These are phyloP conservation scores for Hozukius guyotensis DNA, from an alignment of 2,797 vertebrate genomes.

Conservation along the genomic window DNA sequence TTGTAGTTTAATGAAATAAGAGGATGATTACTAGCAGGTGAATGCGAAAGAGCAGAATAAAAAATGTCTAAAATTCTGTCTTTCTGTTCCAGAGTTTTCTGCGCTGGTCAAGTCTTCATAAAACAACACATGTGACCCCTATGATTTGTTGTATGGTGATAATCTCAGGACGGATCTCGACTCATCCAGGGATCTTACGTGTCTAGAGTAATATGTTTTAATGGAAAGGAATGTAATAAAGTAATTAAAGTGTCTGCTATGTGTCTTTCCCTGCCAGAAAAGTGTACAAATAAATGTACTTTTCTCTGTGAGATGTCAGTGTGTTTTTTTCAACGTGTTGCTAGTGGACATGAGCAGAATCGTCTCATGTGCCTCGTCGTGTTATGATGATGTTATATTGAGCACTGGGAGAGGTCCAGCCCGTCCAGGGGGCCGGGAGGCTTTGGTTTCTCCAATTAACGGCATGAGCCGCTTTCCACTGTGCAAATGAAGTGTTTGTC, in stretches of 20 bases:
- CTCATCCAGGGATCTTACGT: neutral
- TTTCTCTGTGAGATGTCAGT: neutral
- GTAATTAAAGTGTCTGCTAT: neutral
- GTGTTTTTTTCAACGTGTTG: conserved; percentile 1
- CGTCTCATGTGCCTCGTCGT: neutral
- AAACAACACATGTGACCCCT: conserved; percentile 17
- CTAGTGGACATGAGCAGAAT: neutral
- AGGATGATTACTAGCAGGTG: neutral
- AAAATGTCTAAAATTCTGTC: neutral
- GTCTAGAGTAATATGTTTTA: neutral
- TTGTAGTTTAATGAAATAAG: neutral
- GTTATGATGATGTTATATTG: conserved; percentile 31
- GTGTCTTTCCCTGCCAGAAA: conserved; percentile 40
- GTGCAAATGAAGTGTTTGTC: conserved; percentile 37
- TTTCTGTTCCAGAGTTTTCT: conserved; percentile 74
- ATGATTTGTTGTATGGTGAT: neutral
- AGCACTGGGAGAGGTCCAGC: conserved; percentile 17
- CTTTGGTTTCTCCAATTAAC: conserved; percentile 43
- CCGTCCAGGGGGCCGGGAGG: neutral
- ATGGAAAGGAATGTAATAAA: conserved; percentile 10
- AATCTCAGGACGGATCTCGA: conserved; percentile 18
- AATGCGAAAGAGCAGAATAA: neutral
- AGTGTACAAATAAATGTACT: conserved; percentile 38
- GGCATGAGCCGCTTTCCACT: conserved; percentile 13
- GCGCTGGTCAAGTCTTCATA: conserved; percentile 77